Evolutionary conservation across 2,888 invertebrate genomes (phyloP).

Genomic region (Endomychus coccineus): DNA sequence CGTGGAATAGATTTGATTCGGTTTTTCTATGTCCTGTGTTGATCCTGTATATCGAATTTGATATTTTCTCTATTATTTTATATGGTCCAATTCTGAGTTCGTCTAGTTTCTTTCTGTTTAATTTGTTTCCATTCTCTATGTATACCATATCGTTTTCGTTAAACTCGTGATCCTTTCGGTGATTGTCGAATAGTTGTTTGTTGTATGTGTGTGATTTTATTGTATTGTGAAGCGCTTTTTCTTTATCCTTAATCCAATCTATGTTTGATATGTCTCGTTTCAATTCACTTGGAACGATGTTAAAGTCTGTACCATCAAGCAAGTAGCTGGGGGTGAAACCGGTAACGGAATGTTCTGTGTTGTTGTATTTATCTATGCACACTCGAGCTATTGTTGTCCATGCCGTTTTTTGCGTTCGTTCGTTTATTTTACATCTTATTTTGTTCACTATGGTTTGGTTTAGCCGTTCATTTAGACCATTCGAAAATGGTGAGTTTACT

Average conservation of each 20-base stretch:
- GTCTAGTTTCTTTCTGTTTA: constrained; percentile 20
- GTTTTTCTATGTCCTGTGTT: constrained; percentile 12
- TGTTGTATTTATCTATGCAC: constrained; percentile 27
- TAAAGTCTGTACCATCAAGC: constrained; percentile 17
- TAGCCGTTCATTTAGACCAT: constrained; percentile 4
- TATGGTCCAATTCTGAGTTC: constrained; percentile 21
- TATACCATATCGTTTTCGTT: constrained; percentile 23
- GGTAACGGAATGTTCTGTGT: constrained; percentile 27
- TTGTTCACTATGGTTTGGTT: constrained; percentile 14
- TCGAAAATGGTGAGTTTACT: constrained; percentile 15
- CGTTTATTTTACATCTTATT: constrained; percentile 6
- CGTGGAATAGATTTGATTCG: constrained; percentile 11
- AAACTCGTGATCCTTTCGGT: constrained; percentile 17
- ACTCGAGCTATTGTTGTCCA: constrained; percentile 22
- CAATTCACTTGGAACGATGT: constrained; percentile 18
- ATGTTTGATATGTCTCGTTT: constrained; percentile 12
- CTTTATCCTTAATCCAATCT: constrained; percentile 4
- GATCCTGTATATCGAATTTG: constrained; percentile 13
- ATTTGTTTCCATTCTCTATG: constrained; percentile 21
- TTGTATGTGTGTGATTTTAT: constrained; percentile 21
- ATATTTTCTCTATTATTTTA: constrained; percentile 13
- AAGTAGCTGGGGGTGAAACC: constrained; percentile 21
- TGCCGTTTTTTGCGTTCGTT: constrained; percentile 14
- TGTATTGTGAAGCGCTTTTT: constrained; percentile 18
- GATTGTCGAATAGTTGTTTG: constrained; percentile 18